phyloP scores from a whole-genome alignment of 2,888 invertebrate genomes.

The Rutpela maculata region DNA sequence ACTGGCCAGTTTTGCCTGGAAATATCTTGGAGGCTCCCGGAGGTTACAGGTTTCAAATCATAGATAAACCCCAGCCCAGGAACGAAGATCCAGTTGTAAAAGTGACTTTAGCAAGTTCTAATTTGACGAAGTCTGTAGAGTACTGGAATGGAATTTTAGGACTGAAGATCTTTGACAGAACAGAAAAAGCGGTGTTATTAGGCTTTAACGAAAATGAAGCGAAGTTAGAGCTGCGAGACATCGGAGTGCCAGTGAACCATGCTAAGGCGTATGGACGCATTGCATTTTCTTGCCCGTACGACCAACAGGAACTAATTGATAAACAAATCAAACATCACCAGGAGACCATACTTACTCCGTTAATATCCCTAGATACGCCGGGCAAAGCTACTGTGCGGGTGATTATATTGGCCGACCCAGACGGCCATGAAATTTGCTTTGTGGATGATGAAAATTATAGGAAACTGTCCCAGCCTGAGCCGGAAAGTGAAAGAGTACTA shows the following conservation, averaged over 20 bases:
- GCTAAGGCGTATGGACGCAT: constrained; percentile 96
- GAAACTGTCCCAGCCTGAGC: constrained; percentile 90
- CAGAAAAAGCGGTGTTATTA: constrained; percentile 79
- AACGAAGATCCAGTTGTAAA: constrained; percentile 87
- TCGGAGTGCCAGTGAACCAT: constrained; percentile 83
- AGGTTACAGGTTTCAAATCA: constrained; percentile 91
- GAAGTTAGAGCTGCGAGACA: constrained; percentile 85
- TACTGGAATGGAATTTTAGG: constrained; percentile 91
- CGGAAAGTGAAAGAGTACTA: constrained; percentile 86
- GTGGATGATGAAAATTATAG: constrained; percentile 97
- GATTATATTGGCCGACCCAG: constrained; percentile 97
- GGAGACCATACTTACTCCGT: constrained; percentile 89
- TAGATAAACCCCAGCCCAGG: constrained; percentile 82
- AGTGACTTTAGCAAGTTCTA: constrained; percentile 86
- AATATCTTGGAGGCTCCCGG: constrained; percentile 89
- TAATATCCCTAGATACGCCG: constrained; percentile 95
- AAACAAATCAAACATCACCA: constrained; percentile 82
- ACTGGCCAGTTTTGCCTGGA: constrained; percentile 83
- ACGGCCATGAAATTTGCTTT: constrained; percentile 98
- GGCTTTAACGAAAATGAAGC: constrained; percentile 85
- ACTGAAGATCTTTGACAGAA: constrained; percentile 82
- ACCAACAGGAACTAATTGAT: constrained; percentile 86
- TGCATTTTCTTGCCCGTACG: constrained; percentile 92
- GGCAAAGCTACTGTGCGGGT: constrained; percentile 98
- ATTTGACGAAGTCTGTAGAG: constrained; percentile 83